phyloP scores from a whole-genome alignment of 2,888 invertebrate species.

The Oligia strigilis region DNA sequence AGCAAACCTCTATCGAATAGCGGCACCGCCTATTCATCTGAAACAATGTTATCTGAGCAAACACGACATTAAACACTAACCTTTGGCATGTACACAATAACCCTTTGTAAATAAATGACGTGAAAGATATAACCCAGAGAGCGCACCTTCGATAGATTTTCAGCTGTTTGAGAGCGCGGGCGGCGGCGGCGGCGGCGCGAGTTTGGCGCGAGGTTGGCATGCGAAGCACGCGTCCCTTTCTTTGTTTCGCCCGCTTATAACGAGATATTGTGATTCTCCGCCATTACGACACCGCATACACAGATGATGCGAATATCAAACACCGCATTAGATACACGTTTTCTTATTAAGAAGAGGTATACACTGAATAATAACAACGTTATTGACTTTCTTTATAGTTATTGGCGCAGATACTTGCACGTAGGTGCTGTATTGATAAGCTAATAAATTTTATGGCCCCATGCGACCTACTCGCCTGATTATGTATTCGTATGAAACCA shows the following conservation, averaged over 20 bases:
- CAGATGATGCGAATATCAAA: slow-evolving; percentile 88
- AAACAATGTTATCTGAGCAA: slow-evolving; percentile 55
- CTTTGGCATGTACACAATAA: slow-evolving; percentile 53
- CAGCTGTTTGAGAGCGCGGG: slow-evolving; percentile 65
- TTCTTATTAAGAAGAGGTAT: slow-evolving; percentile 87
- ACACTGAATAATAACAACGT: slow-evolving; percentile 83
- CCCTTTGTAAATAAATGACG: slow-evolving; percentile 67
- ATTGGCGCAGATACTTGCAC: slow-evolving; percentile 65
- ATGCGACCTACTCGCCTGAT: slow-evolving; percentile 50
- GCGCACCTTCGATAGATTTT: slow-evolving; percentile 73
- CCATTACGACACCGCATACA: slow-evolving; percentile 88
- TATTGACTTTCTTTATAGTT: slow-evolving; percentile 74
- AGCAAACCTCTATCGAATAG: slow-evolving; percentile 29
- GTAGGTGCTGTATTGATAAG: slow-evolving; percentile 60
- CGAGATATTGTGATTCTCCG: slow-evolving; percentile 89
- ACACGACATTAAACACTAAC: slow-evolving; percentile 61
- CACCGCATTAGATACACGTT: slow-evolving; percentile 88
- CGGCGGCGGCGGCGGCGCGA: slow-evolving; percentile 23
- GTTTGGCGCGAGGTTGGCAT: slow-evolving; percentile 69
- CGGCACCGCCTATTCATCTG: slow-evolving; percentile 36
- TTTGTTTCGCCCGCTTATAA: slow-evolving; percentile 89
- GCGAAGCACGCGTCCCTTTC: slow-evolving; percentile 85
- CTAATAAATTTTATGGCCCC: slow-evolving; percentile 55
- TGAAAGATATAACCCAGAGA: slow-evolving; percentile 62
- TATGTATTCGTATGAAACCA: slow-evolving; percentile 45